Conservation (phyloP, 2,797 vertebrate genomes). For the Pogonophryne albipinna region DNA sequence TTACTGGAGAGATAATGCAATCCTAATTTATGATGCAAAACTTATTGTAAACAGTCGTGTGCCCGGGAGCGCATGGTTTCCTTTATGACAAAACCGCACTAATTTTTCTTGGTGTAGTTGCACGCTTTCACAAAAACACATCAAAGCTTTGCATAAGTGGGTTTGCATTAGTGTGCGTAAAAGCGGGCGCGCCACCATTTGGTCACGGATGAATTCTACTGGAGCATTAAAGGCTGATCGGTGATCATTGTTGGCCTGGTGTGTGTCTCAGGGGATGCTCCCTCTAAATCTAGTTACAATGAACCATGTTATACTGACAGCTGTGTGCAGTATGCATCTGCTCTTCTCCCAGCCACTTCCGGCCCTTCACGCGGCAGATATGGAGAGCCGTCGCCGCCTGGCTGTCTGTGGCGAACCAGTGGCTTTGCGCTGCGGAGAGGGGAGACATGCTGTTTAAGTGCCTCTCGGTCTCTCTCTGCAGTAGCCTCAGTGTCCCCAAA, state of each 20-base stretch:
- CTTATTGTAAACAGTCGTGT: conserved; percentile 63
- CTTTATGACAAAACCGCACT: conserved; percentile 72
- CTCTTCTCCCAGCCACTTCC: conserved; percentile 57
- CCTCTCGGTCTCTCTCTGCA: conserved; percentile 55
- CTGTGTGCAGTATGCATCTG: conserved; percentile 87
- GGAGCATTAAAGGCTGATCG: conserved; percentile 76
- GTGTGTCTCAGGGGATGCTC: conserved; percentile 68
- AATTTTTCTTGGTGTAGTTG: conserved; percentile 53
- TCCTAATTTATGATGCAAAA: conserved; percentile 67
- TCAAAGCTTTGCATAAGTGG: conserved; percentile 67
- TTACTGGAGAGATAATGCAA: conserved; percentile 63
- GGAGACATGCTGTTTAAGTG: conserved; percentile 71
- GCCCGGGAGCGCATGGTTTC: conserved; percentile 44
- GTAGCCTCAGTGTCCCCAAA: conserved; percentile 50
- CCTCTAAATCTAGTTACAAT: conserved; percentile 83
- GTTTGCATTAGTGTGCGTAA: conserved; percentile 65
- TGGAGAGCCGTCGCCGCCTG: conserved; percentile 84
- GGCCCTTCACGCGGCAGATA: conserved; percentile 76
- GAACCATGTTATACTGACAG: conserved; percentile 78
- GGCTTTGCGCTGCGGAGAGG: conserved; percentile 74
- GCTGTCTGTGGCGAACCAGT: conserved; percentile 78
- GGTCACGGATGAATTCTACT: conserved; percentile 73
- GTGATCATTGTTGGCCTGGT: conserved; percentile 69
- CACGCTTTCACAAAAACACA: conserved; percentile 68
- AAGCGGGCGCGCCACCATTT: conserved; percentile 54